Evolutionary conservation across 2,888 invertebrate species (phyloP), one percentile per base, ranked within the genome.

Genomic region (Amiota minor): DNA sequence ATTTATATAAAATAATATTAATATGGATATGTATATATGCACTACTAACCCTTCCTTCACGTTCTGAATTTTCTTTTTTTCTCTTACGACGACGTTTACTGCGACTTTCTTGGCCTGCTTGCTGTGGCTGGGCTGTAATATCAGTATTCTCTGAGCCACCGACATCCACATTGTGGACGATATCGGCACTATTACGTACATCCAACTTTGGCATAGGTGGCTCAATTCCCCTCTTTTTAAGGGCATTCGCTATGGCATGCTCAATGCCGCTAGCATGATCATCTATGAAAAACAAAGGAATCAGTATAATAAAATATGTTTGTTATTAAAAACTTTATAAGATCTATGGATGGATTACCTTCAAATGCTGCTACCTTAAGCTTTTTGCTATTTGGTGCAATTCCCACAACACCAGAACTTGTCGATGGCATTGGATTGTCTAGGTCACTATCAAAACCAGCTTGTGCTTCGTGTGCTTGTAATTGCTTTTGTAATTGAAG

Each of bases 241-340:
- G 90, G 10, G 93, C 95, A 75, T 93, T 94, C 73, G 94, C 93
- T 77, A 96, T 93, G 12, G 95, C 94, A 87, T 95, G 94, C 88
- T 95, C 95, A 79, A 96, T 93, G 84, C 93, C 93, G 69, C 93
- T 93, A 18, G 95, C 95, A 91, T 94, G 95, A 90, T 96, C 95
- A 87, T 95, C 95, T 86, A 49, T 20, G 9, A 49, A 46, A 46
- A 16, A 67, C 62, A 11, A 12, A 74, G 50, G n/a, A 1, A 3
- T 20, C 70, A 73, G 46, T 2, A 9, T 14, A 47, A 47, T 11
- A 72, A 53, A 20, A 6, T 35, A 59, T 35, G 14, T 55, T 59
- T 53, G 16, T 9, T 10, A 69, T 35, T 35, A 8, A 35, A 14
- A 10, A 20, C 11, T n/a, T 9, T n/a, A 46, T 9, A 49, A n/a